Evolutionary conservation across 2,888 invertebrate species (phyloP), one percentile per base, ranked within the genome.

Genomic region (Iselma pallidipennis): DNA sequence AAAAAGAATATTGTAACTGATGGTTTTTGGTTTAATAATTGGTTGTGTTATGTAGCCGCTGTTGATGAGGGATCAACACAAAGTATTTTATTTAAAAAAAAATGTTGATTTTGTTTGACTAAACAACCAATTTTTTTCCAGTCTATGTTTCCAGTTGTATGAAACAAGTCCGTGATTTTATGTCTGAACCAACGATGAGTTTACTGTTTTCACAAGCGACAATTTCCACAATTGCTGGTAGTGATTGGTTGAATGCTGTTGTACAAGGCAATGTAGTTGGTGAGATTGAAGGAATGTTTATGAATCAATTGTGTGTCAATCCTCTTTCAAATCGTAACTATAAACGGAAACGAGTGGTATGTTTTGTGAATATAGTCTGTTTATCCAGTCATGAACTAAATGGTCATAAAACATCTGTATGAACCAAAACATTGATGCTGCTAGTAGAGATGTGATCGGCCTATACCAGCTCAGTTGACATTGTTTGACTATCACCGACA

Each of bases 191-290:
- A 55, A 63, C 76, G 23, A 78, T 78, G 29, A 79, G 73, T 42
- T 76, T 78, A 59, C 73, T 73, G 25, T 74, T 73, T 55, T 79
- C 83, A 5, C 80, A 80, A 66, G 81, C 84, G n/a, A 65, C 74
- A 2, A 68, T 80, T 12, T 73, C 80, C 73, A 66, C 78, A 10
- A 61, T 86, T 16, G 76, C 81, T 4, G 73, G 76, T 31, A 85
- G 83, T 59, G 85, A 86, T 69, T 84, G 84, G 81, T 76, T 82
- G 10, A 86, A 86, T 71, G 78, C 82, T 12, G 72, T 85, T 33
- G 80, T 84, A 3, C 84, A 85, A 59, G 83, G 83, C 1, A 84
- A 83, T 62, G 72, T 81, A 49, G 81, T 81, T 42, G 87, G 87
- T 4, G 85, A 86, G 73, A 74, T 86, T 42, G 65, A 80, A 12